Conservation (phyloP, 35 echinoderm and acorn worm genomes). For the Heliocidaris erythrogramma region DNA sequence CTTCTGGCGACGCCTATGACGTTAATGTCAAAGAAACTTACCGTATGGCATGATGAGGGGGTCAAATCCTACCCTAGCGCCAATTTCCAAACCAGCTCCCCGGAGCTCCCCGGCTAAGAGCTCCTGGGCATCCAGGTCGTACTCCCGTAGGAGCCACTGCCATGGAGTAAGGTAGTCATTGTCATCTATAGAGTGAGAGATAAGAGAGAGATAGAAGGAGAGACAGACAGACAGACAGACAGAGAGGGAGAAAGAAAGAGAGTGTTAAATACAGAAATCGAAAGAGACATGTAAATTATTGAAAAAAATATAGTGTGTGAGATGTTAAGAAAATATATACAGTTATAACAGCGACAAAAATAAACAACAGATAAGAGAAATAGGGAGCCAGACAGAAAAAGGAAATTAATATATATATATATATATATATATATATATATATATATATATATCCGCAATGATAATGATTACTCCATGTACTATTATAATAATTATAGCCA, state of each 20-base stretch:
- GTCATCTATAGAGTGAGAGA: conserved; percentile 1
- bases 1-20: no score
- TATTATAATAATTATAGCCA: no score
- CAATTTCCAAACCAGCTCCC: conserved; percentile 9
- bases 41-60: conserved; percentile 31
- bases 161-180: conserved; percentile 7
- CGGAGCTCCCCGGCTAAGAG: conserved; percentile 24
- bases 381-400: no score
- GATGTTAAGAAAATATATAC: no score
- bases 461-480: no score
- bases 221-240: neutral
- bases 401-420: no score
- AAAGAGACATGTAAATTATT: neutral
- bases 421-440: no score
- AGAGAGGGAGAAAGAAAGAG: neutral
- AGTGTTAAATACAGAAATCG: neutral
- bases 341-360: no score
- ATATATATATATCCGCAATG: no score
- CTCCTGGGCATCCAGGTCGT: conserved; percentile 12
- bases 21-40: neutral
- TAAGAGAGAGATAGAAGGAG: neutral
- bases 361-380: neutral
- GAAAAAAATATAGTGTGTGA: no score
- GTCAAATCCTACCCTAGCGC: conserved; percentile 8
- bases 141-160: conserved; percentile 26